Conservation (phyloP, 2,797 vertebrate genomes). For the Orientallactaga sibirica region DNA sequence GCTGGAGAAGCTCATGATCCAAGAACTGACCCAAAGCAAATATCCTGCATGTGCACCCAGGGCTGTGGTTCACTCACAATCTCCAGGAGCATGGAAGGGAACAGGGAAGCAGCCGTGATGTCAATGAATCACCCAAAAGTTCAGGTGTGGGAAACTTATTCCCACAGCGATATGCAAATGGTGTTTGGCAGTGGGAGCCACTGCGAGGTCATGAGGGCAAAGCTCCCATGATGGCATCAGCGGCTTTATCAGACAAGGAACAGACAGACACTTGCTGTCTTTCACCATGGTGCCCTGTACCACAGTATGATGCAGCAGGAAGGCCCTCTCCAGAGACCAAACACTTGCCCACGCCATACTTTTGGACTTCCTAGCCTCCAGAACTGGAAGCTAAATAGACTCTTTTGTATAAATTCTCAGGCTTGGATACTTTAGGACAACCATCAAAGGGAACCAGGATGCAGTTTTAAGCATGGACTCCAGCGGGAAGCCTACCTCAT, state of each 20-base stretch:
- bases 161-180: background rate
- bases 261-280: background rate
- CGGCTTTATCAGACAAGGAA: background rate
- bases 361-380: background rate
- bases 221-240: background rate
- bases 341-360: background rate
- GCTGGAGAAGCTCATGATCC: background rate
- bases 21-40: background rate
- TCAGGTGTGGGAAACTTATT: background rate
- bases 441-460: background rate
- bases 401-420: background rate
- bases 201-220: background rate
- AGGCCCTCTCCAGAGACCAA: background rate
- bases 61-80: background rate
- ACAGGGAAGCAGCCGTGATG: background rate
- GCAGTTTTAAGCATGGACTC: background rate
- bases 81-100: background rate
- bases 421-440: background rate
- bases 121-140: background rate
- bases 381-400: background rate
- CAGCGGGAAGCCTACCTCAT: conserved; percentile 90
- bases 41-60: background rate
- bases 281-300: too few species aligned
- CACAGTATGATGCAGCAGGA: background rate
- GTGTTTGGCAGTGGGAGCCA: background rate